These are phyloP conservation scores for Zosterops pallidus DNA, from an alignment of 2,113 vertebrate species.

Conservation along the genomic window DNA sequence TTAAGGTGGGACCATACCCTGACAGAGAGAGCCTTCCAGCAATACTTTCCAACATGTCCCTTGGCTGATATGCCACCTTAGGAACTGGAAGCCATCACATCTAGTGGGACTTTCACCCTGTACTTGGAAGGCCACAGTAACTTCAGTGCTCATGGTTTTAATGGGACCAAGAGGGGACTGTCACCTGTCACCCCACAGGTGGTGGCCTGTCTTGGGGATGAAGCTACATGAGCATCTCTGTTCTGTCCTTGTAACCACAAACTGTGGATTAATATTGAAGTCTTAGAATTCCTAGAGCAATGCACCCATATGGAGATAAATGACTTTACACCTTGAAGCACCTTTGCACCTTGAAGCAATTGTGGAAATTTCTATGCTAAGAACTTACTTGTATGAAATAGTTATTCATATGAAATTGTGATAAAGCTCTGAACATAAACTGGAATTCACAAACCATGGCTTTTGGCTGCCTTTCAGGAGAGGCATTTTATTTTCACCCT, in stretches of 20 bases:
- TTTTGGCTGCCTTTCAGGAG: constrained; percentile 33
- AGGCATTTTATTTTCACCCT: background rate
- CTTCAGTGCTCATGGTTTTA: background rate
- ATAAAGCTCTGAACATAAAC: constrained; percentile 3
- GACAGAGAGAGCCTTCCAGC: background rate
- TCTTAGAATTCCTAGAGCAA: background rate
- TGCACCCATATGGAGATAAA: background rate
- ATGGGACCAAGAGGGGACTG: background rate
- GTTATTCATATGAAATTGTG: background rate
- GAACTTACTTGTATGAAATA: background rate
- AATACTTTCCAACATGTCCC: background rate
- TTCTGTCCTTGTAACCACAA: background rate
- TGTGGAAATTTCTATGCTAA: background rate
- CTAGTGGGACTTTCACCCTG: background rate
- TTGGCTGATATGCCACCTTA: background rate
- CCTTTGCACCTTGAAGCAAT: background rate
- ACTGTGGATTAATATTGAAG: background rate
- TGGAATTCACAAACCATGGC: background rate
- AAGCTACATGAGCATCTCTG: background rate
- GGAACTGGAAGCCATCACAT: background rate
- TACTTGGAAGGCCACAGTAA: background rate
- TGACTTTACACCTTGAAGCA: constrained; percentile 3
- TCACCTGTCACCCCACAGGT: background rate
- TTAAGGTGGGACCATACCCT: background rate
- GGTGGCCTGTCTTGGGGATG: background rate